Base-by-base conservation (phyloP, 2,113 vertebrate species). In the Amphilophus citrinellus region DNA sequence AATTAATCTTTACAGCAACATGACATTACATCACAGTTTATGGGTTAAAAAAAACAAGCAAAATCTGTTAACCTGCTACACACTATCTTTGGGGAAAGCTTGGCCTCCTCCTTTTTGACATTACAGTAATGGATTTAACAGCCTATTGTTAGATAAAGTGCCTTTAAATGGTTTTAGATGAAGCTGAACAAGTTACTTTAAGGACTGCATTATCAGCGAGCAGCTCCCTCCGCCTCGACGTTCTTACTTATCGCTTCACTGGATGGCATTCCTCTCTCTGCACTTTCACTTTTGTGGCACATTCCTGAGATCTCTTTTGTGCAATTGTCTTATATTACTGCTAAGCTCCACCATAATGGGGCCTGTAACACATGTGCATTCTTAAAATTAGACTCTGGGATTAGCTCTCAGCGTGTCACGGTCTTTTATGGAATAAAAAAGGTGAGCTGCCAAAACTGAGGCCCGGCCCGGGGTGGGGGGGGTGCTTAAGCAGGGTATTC, bases 321-420 rank as follows among this genome's bases (percentile, higher is more conserved):
- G 20, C 32, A 17, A 65, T 91, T 88, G 82, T 90, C 79, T 88
- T 62, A 59, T 80, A 42, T 83, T 89, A 63, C 85, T 42, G 8
- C 11, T 66, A 18, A 88, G 75, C 81, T 73, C 14, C 14, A 3
- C 76, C 22, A 61, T 7, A 20, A 85, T 79, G 62, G 37, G 35
- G 80, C 81, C 71, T 86, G 77, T 60, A 63, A 87, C 83, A 85
- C 76, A 17, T 85, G 66, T 83, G 79, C 81, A 77, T 76, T 76
- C 78, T 78, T 50, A 56, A 58, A n/a, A 84, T 79, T 68, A 59
- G 66, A 63, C 42, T 22, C 18, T 77, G 77, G 75, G 83, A 86
- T 89, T 81, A 65, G 66, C 24, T 22, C 35, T 32, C 20, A 57
- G 76, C 76, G 75, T 27, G 81, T 86, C 65, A 7, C 10, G 20